Conservation (phyloP, 2,888 invertebrate species). For the Apamea crenata region DNA sequence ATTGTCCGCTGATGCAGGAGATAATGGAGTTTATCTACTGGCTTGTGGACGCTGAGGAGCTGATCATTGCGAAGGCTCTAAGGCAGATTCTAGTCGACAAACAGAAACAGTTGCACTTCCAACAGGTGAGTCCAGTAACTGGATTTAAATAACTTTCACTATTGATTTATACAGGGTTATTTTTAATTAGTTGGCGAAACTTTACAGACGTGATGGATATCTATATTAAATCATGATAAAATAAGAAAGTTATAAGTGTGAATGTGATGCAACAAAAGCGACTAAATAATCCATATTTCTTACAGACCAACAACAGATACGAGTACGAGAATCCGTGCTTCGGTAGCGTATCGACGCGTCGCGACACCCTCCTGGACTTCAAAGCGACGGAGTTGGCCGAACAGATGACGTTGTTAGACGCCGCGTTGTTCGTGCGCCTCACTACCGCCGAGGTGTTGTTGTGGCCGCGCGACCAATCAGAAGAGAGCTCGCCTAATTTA, state of each 20-base stretch:
- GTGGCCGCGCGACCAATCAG: constrained; percentile 99
- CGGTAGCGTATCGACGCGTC: constrained; percentile 84
- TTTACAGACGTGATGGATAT: neutral
- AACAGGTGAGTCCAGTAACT: constrained; percentile 79
- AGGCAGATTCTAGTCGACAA: constrained; percentile 97
- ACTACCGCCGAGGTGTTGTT: constrained; percentile 99
- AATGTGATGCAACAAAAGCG: neutral
- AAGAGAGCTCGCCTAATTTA: constrained; percentile 98
- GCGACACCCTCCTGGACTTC: constrained; percentile 95
- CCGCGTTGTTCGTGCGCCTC: constrained; percentile 98
- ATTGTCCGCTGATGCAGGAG: constrained; percentile 94
- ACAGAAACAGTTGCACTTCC: constrained; percentile 91
- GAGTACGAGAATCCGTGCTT: constrained; percentile 86
- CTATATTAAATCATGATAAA: neutral
- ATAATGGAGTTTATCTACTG: constrained; percentile 98
- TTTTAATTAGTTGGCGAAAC: neutral
- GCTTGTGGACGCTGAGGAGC: constrained; percentile 97
- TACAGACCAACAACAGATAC: constrained; percentile 83
- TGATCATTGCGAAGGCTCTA: constrained; percentile 97
- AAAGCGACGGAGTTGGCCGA: constrained; percentile 98
- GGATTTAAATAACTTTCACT: neutral
- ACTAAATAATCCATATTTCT: neutral
- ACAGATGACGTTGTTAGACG: constrained; percentile 99
- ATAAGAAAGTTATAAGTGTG: neutral
- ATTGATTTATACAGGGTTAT: neutral